phyloP scores from a whole-genome alignment of 2,113 vertebrate genomes.

The Periophthalmus modestus region DNA sequence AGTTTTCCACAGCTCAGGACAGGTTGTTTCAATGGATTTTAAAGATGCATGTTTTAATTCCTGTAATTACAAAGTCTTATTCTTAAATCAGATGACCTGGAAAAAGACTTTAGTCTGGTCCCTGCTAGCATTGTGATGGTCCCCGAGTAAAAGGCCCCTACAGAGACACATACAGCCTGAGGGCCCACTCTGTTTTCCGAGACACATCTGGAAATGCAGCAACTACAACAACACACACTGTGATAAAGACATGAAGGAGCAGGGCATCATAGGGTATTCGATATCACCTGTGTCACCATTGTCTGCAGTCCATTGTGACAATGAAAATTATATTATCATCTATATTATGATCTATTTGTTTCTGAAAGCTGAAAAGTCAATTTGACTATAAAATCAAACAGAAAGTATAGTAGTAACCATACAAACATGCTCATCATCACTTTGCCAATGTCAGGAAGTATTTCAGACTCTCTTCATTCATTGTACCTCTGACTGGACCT shows the following conservation, averaged over 20 bases:
- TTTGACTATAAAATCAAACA: neutral
- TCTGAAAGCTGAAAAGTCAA: neutral
- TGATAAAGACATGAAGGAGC: neutral
- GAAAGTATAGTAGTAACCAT: neutral
- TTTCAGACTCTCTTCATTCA: neutral
- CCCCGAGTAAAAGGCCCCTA: neutral
- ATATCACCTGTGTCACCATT: neutral
- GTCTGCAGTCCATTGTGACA: neutral
- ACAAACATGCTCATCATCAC: neutral
- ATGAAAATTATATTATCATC: neutral
- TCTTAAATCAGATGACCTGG: neutral
- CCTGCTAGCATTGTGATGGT: neutral
- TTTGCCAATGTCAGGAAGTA: neutral
- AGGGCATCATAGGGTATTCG: too few relatives aligned
- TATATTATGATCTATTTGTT: too few relatives aligned
- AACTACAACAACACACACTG: neutral
- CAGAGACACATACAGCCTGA: conserved; percentile 9
- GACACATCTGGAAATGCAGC: conserved; percentile 1
- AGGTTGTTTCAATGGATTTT: neutral
- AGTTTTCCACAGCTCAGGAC: neutral
- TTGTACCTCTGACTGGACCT: conserved; percentile 40
- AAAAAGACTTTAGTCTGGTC: neutral
- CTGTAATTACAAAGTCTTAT: neutral
- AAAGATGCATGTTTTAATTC: neutral
- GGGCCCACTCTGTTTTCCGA: conserved; percentile 4